Evolutionary conservation across 2,113 vertebrate species (phyloP).

Genomic region (Sinocyclocheilus rhinocerous): DNA sequence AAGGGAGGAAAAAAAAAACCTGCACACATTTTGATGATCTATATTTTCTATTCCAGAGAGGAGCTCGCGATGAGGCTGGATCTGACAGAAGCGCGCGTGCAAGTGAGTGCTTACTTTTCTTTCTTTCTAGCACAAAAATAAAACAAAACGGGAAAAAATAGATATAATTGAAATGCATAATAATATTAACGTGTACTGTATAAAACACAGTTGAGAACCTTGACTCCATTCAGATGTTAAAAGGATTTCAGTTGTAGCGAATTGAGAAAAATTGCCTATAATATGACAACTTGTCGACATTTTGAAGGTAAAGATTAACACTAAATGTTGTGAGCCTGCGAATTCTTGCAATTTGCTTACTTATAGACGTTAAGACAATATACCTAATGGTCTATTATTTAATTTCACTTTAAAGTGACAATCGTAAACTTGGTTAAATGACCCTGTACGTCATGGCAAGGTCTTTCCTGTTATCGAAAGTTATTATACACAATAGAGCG

Average conservation of each 20-base stretch:
- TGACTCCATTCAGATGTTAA: not conserved
- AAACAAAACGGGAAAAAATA: not conserved
- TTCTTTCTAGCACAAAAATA: not conserved
- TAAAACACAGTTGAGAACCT: not conserved
- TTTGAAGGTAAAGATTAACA: slow-evolving; percentile 34
- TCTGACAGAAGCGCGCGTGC: slow-evolving; percentile 95
- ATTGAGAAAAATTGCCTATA: slow-evolving; percentile 6
- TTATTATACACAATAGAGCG: slow-evolving; percentile 79
- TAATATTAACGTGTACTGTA: not conserved
- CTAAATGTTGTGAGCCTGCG: slow-evolving; percentile 14
- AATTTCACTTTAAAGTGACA: slow-evolving; percentile 65
- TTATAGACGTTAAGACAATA: slow-evolving; percentile 34
- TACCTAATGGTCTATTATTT: slow-evolving; percentile 52
- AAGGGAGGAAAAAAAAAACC: not conserved
- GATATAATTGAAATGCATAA: not conserved
- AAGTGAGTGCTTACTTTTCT: slow-evolving; percentile 81
- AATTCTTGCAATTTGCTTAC: slow-evolving; percentile 28
- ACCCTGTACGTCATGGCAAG: slow-evolving; percentile 62
- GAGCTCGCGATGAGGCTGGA: slow-evolving; percentile 98
- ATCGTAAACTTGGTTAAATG: slow-evolving; percentile 75
- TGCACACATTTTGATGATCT: slow-evolving; percentile 53
- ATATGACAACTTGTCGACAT: not conserved
- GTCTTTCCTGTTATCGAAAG: slow-evolving; percentile 78
- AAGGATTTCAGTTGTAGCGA: slow-evolving; percentile 5
- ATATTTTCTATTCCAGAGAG: slow-evolving; percentile 79